Evolutionary conservation across 2,113 vertebrate species (phyloP).

Genomic region (Octodon degus): DNA sequence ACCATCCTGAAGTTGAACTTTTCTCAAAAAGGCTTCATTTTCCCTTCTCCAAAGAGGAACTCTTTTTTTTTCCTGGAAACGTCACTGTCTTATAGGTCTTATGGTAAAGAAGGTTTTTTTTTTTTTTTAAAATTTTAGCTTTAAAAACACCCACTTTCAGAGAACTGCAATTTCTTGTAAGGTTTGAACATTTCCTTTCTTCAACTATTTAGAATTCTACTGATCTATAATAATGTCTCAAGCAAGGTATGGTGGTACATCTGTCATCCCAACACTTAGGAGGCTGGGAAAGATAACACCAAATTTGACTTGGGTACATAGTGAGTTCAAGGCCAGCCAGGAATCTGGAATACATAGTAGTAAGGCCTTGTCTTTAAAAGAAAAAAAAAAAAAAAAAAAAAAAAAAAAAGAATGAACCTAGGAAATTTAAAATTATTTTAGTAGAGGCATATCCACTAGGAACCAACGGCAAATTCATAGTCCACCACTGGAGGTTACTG

Average conservation of each 20-base stretch:
- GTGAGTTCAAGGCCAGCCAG: background rate
- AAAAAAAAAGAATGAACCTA: background rate
- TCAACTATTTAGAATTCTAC: background rate
- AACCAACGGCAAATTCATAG: background rate
- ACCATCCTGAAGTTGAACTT: background rate
- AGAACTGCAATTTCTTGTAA: background rate
- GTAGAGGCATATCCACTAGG: background rate
- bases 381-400: background rate
- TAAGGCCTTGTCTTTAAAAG: background rate
- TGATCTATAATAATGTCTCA: background rate
- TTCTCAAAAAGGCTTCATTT: background rate
- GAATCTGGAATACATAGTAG: background rate
- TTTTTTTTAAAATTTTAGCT: background rate
- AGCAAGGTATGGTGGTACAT: background rate
- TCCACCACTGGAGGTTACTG: background rate
- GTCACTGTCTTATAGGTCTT: background rate
- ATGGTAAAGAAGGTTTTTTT: no score
- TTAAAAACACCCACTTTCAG: background rate
- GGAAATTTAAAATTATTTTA: conserved; percentile 19
- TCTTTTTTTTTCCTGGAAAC: background rate
- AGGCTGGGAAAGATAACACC: background rate
- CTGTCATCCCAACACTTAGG: background rate
- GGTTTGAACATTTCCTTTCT: background rate
- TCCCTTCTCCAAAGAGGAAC: background rate
- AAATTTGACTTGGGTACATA: background rate